Conservation (phyloP, 92 coral and sea anemone genomes). For the Pocillopora meandrina region DNA sequence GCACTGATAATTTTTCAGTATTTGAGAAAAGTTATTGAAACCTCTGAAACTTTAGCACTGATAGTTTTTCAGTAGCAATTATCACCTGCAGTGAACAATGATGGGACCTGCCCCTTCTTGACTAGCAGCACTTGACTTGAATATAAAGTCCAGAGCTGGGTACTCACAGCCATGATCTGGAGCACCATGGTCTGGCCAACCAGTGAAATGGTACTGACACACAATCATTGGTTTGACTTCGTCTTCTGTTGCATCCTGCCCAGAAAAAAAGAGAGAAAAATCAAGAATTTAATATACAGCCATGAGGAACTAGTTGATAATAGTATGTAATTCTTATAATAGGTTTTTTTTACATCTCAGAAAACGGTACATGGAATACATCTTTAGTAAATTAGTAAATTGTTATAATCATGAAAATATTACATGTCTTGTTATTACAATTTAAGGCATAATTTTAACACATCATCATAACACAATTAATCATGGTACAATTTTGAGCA, state of each 20-base stretch:
- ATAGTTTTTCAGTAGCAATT: neutral
- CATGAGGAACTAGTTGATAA: too few relatives aligned
- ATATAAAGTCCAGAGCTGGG: slow-evolving; percentile 78
- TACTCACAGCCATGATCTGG: slow-evolving; percentile 83
- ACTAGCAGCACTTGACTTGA: slow-evolving; percentile 78
- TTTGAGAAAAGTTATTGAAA: neutral
- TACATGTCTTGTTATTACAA: too few relatives aligned
- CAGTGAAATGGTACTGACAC: slow-evolving; percentile 90
- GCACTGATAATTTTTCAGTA: neutral
- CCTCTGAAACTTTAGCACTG: neutral
- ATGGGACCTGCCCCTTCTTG: slow-evolving; percentile 84
- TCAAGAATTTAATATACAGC: neutral
- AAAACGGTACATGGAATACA: too few relatives aligned
- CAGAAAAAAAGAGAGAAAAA: neutral
- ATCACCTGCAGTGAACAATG: slow-evolving; percentile 96
- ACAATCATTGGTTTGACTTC: slow-evolving; percentile 83
- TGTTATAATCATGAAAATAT: too few relatives aligned
- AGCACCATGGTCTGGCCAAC: slow-evolving; percentile 99
- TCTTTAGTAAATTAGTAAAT: too few relatives aligned
- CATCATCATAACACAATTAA: too few relatives aligned
- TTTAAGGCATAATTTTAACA: too few relatives aligned
- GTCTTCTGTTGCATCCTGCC: slow-evolving; percentile 70
- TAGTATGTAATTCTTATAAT: too few relatives aligned
- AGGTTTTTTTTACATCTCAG: too few relatives aligned
- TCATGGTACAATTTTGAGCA: too few relatives aligned